phyloP scores from a whole-genome alignment of 2,888 invertebrate species.

The Ophioninae sp. region DNA sequence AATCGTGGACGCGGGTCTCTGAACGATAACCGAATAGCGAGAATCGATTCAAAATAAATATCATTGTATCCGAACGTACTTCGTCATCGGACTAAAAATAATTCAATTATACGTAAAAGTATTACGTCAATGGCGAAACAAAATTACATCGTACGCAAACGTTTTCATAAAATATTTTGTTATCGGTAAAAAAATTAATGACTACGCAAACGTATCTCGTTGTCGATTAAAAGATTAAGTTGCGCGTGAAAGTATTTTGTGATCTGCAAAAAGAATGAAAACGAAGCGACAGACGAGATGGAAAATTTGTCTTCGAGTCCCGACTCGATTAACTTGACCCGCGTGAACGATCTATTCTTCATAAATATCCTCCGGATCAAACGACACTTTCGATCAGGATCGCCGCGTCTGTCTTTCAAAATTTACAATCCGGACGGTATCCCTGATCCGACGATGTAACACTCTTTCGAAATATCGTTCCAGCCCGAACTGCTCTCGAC shows the following conservation, averaged over 20 bases:
- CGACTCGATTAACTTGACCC: too few relatives aligned
- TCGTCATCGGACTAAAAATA: too few relatives aligned
- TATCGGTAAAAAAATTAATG: too few relatives aligned
- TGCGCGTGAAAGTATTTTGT: neutral
- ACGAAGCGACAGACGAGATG: neutral
- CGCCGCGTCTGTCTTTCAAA: neutral
- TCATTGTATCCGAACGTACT: too few relatives aligned
- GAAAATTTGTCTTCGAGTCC: neutral
- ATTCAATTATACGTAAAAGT: too few relatives aligned
- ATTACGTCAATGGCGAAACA: too few relatives aligned
- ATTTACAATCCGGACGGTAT: slow-evolving; percentile 33
- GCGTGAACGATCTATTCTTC: too few relatives aligned
- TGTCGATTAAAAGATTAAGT: neutral
- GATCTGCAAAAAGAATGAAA: neutral
- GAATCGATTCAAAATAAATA: neutral
- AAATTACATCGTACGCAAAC: too few relatives aligned
- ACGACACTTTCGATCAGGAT: neutral
- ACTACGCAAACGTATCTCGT: too few relatives aligned
- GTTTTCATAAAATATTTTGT: too few relatives aligned
- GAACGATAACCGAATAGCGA: neutral
- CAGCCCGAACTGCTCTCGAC: slow-evolving; percentile 26
- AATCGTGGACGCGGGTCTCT: neutral
- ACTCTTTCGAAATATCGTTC: slow-evolving; percentile 48
- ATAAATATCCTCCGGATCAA: neutral
- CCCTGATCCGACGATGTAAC: slow-evolving; percentile 59